Conservation (phyloP, 2,113 vertebrate genomes). For the Nasalis larvatus region DNA sequence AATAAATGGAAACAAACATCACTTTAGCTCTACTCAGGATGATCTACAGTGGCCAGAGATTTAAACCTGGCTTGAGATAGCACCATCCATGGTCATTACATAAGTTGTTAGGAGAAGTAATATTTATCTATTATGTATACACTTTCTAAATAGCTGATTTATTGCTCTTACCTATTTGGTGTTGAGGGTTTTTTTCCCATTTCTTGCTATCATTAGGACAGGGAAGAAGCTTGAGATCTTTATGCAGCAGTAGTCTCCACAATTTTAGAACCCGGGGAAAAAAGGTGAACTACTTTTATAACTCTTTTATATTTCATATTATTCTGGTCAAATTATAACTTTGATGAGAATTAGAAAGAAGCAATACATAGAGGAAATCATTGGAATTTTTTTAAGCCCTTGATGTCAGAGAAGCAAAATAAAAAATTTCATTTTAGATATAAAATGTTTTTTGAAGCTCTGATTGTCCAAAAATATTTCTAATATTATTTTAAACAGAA, state of each 20-base stretch:
- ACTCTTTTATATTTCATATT: neutral
- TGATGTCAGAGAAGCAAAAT: slow-evolving; percentile 4
- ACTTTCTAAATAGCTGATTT: neutral
- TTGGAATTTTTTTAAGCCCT: neutral
- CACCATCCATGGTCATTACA: neutral
- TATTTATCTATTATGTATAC: neutral
- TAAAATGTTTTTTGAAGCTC: neutral
- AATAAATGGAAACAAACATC: slow-evolving; percentile 66
- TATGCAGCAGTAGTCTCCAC: neutral
- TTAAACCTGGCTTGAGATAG: slow-evolving; percentile 25
- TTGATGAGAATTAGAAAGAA: neutral
- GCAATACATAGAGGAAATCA: neutral
- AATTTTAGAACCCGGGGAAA: neutral
- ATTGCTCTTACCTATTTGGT: neutral
- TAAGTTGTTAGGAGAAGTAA: neutral
- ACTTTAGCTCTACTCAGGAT: slow-evolving; percentile 66
- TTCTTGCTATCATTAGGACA: neutral
- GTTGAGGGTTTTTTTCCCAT: neutral
- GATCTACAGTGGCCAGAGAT: slow-evolving; percentile 59
- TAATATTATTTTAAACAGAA: neutral
- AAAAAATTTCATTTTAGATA: neutral
- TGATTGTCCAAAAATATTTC: neutral
- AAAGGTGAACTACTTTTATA: neutral
- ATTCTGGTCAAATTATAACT: neutral
- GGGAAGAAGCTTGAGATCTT: neutral